These are phyloP conservation scores for Drosophila ogumai DNA, from an alignment of 1,140 invertebrate species.

Conservation along the genomic window DNA sequence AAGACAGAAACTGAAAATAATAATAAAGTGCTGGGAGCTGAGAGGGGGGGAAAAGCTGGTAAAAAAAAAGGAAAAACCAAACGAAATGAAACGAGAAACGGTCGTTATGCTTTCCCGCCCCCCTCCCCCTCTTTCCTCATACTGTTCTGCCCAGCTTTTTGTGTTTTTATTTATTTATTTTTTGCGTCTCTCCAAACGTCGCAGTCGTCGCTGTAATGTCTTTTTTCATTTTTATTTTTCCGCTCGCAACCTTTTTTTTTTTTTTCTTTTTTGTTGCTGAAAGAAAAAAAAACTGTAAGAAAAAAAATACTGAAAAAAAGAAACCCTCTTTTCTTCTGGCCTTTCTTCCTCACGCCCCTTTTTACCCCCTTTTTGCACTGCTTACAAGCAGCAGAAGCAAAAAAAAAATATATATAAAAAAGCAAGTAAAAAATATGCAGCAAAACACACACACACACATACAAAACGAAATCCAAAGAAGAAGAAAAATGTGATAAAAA, in stretches of 20 bases:
- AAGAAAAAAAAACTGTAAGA: not conserved
- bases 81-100: slow-evolving; percentile 69
- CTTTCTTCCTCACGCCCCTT: slow-evolving; percentile 22
- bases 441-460: slow-evolving; percentile 14
- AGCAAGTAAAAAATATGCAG: slow-evolving; percentile 38
- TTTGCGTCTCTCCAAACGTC: slow-evolving; percentile 42
- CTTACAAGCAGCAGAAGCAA: slow-evolving; percentile 40
- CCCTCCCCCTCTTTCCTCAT: slow-evolving; percentile 6
- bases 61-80: slow-evolving; percentile 43
- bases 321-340: slow-evolving; percentile 27
- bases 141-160: slow-evolving; percentile 70
- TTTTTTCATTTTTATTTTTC: slow-evolving; percentile 80
- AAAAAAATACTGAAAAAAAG: not conserved
- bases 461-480: slow-evolving; percentile 69
- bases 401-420: slow-evolving; percentile 49
- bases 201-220: slow-evolving; percentile 69
- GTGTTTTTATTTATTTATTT: slow-evolving; percentile 77
- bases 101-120: slow-evolving; percentile 77
- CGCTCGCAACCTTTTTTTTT: slow-evolving; percentile 81
- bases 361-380: slow-evolving; percentile 7
- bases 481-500: slow-evolving; percentile 70
- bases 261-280: too few relatives aligned
- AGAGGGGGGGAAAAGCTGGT: slow-evolving; percentile 37
- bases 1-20: slow-evolving; percentile 83
- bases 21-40: slow-evolving; percentile 61